Base-by-base conservation (phyloP, 2,113 vertebrate genomes). In the Aegotheles bennettii region DNA sequence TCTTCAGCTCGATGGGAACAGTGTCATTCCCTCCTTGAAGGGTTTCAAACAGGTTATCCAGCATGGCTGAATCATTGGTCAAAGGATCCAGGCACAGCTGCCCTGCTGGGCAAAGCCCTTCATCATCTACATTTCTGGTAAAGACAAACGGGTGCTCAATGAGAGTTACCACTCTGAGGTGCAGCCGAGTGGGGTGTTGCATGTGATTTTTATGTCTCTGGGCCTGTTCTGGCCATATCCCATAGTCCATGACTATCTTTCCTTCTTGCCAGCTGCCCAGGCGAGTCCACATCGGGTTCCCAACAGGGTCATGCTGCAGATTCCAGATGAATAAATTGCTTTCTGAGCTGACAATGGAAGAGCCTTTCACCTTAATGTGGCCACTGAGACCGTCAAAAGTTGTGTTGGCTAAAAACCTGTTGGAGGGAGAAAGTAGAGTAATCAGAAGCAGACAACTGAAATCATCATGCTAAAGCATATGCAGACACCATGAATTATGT, bases 311-410 rank as follows among this genome's bases (percentile, higher is more conserved):
- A 1, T 99, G 98, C 93, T 99, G 99, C 65, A 99, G 98, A 94
- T 98, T 99, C 99, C 99, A 99, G 57, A 99, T 98, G 83, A 99
- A 99, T 96, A 99, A 99, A 51, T 98, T 98, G 95, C 99, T 99
- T 93, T 99, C 98, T 79, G 99, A 99, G 84, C 98, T 98, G 91
- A 99, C 76, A 68, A 98, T 95, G 35, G 99, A 99, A n/a, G 97
- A 98, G 2, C 97, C 97, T 93, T 98, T 98, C 74, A 99, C 99
- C 89, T 93, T 98, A 95, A 99, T 98, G 70, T 97, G 98, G 28
- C 99, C 99, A 43, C 99, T 99, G 90, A 99, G 98, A 59, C 99
- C 99, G 8, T 98, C 98, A 97, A 99, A 99, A 71, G 98, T 98
- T 64, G 98, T 99, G 97, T 99, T 99, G 97, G 98, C 98, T 95